Base-by-base conservation (phyloP, 1,140 invertebrate species). In the Leptopilina clavipes region DNA sequence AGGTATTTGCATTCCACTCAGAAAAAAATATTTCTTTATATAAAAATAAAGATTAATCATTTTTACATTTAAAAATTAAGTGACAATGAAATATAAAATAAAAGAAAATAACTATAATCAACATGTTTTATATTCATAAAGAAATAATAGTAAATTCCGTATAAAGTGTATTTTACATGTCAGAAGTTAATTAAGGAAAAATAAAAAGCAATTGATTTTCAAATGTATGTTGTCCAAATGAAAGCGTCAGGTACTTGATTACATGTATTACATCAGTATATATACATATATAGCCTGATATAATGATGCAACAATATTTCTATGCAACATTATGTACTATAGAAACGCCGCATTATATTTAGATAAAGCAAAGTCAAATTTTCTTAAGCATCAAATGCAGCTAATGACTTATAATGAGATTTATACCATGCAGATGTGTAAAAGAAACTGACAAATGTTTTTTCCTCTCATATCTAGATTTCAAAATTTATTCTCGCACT, bases 121-220 rank as follows among this genome's bases (percentile, higher is more conserved):
- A 48, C 14, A 6, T 48, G 25, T 48, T n/a, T 12, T 48, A 48
- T 48, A n/a, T 48, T 3, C n/a, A 44, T 48, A n/a, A 48, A 48
- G 44, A 11, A 45, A 45, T 44, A 12, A 11, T 14, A 45, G 44
- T 17, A n/a, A 17, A 52, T 8, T 52, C 48, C 19, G 2, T 40
- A 22, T 17, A 45, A 12, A 19, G 22, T 44, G n/a, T 72, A 17
- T 52, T 52, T 52, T 52, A 17, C n/a, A 52, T 17, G 48, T n/a
- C 14, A 8, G 14, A 52, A 17, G 48, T 52, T 52, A 52, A 52
- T 17, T 52, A 17, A 52, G 48, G 2, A 17, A 52, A 8, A 52
- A 52, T 52, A 52, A 52, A 52, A 52, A 52, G 48, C 14, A 52
- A 52, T 52, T 52, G 48, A n/a, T 52, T 52, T 52, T 52, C 14